Conservation (phyloP, 2,113 vertebrate species). For the Ciconia maguari region DNA sequence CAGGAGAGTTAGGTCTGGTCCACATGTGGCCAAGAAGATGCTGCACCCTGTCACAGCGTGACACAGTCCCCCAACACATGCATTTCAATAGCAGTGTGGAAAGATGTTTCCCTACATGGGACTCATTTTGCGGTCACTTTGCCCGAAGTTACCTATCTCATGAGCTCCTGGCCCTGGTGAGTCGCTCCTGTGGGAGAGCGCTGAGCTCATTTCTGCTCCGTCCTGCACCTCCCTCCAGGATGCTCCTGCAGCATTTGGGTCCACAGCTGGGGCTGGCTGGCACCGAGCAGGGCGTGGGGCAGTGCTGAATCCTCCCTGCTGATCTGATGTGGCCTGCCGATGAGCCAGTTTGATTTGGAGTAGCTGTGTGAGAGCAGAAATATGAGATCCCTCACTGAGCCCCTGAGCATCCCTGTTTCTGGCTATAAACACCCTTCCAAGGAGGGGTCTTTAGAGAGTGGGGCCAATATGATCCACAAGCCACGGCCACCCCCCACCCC, state of each 20-base stretch:
- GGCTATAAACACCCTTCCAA: slow-evolving; percentile 46
- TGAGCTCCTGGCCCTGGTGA: not conserved
- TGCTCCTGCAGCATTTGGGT: not conserved
- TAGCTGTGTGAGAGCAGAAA: not conserved
- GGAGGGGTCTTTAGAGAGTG: not conserved
- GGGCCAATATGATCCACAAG: slow-evolving; percentile 23
- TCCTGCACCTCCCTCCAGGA: not conserved
- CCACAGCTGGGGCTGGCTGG: not conserved
- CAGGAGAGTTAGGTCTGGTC: not conserved
- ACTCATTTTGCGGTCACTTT: not conserved
- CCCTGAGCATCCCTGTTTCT: not conserved
- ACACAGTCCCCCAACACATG: not conserved
- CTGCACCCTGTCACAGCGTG: not conserved
- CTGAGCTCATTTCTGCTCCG: not conserved
- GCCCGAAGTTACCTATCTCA: not conserved
- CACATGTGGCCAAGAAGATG: not conserved
- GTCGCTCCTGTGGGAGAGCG: not conserved
- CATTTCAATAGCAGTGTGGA: not conserved
- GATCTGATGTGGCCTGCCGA: not conserved
- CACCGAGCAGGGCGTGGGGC: not conserved
- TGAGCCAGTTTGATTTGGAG: not conserved
- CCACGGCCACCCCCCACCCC: not conserved
- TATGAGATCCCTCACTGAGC: slow-evolving; percentile 1
- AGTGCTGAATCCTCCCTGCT: not conserved
- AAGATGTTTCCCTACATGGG: not conserved